Evolutionary conservation across 2,797 vertebrate genomes (phyloP).

Genomic region (Melanotaenia trifasciata): DNA sequence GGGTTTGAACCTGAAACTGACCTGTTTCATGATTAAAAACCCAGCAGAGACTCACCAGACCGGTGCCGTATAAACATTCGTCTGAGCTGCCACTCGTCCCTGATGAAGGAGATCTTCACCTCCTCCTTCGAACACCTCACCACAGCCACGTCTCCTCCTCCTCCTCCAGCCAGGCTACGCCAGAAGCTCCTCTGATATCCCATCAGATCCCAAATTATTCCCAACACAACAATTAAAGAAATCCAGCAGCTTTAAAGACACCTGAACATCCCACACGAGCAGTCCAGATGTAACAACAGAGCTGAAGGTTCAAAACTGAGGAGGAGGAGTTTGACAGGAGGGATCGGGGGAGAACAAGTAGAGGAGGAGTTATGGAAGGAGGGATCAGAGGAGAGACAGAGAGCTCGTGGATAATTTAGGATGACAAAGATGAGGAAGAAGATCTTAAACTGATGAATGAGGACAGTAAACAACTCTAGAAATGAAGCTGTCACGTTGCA

Average conservation of each 20-base stretch:
- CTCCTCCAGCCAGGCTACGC: constrained; percentile 27
- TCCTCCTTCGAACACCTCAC: constrained; percentile 56
- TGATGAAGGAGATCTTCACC: constrained; percentile 53
- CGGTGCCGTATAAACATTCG: constrained; percentile 27
- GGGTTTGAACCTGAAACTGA: no score
- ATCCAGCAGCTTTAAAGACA: constrained; percentile 7
- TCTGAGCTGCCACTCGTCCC: constrained; percentile 24
- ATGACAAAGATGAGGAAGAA: no score
- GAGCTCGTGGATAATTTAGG: no score
- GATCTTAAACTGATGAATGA: no score
- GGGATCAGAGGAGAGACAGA: neutral
- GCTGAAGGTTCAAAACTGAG: neutral
- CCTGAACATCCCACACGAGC: constrained; percentile 22
- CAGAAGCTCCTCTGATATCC: constrained; percentile 55
- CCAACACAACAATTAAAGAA: neutral
- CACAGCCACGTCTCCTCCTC: constrained; percentile 23
- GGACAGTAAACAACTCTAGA: no score
- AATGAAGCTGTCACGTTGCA: no score
- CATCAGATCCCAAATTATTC: constrained; percentile 23
- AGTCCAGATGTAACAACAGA: neutral
- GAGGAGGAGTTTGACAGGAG: neutral
- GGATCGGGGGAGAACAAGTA: neutral
- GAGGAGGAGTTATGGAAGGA: neutral
- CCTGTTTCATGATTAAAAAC: no score
- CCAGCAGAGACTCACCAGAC: constrained; percentile 43